Conservation (phyloP, 2,888 invertebrate genomes). For the Platypus cylindrus region DNA sequence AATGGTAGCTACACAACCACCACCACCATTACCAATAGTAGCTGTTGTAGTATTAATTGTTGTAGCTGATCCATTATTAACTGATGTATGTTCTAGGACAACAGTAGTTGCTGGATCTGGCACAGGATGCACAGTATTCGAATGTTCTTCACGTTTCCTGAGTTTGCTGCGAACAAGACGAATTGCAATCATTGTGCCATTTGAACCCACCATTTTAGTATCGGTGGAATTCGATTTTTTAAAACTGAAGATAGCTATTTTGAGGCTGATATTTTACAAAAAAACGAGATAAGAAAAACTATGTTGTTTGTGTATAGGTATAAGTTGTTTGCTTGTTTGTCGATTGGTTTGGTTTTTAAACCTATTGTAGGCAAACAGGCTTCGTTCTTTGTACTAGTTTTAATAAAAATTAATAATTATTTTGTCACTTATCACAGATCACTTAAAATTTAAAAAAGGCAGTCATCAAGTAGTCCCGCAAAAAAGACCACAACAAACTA, state of each 20-base stretch:
- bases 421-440: conserved; percentile 13
- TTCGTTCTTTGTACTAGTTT: conserved; percentile 2
- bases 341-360: no score
- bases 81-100: conserved; percentile 44
- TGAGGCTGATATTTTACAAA: conserved; percentile 21
- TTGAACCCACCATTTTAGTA: conserved; percentile 67
- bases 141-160: conserved; percentile 72
- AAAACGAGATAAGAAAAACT: no score
- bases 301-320: no score
- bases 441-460: no score
- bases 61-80: no score
- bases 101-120: conserved; percentile 34
- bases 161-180: conserved; percentile 86
- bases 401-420: conserved; percentile 3
- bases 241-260: conserved; percentile 34
- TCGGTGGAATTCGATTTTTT: conserved; percentile 21
- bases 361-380: no score
- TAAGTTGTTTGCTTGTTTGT: no score
- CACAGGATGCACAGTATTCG: conserved; percentile 51
- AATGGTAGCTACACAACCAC: conserved; percentile 9
- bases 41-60: conserved; percentile 28
- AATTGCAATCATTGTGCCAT: conserved; percentile 76
- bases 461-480: no score
- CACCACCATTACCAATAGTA: conserved; percentile 15
- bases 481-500: no score